A percentile compares a stretch with the other conserved stretches of the same genome.
Conservation (phyloP, 1,140 invertebrate genomes). For the Drosophila seguyi region DNA sequence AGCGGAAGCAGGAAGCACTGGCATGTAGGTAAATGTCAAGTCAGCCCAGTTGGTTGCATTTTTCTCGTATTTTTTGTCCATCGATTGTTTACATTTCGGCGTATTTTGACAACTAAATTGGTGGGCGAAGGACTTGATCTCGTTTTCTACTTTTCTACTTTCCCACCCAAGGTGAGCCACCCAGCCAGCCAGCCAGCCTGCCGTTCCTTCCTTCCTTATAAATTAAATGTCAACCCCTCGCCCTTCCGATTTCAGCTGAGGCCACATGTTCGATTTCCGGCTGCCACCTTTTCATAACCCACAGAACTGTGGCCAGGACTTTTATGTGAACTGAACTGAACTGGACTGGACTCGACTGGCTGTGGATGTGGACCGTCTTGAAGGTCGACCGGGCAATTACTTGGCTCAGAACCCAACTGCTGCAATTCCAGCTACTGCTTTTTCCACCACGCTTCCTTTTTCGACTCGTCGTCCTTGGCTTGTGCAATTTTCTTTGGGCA, state of each 20-base stretch:
- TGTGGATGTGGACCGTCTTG: constrained; percentile 45
- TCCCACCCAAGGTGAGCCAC: constrained; percentile 50
- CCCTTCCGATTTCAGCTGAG: constrained; percentile 65
- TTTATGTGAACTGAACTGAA: constrained; percentile 30
- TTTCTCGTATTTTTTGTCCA: constrained; percentile 47
- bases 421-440: constrained; percentile 54
- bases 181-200: constrained; percentile 13
- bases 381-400: constrained; percentile 76
- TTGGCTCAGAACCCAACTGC: constrained; percentile 53
- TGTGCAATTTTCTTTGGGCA: constrained; percentile 64
- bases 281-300: constrained; percentile 63
- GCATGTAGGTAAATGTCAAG: constrained; percentile 79
- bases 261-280: constrained; percentile 78
- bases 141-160: constrained; percentile 16
- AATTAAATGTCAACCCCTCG: constrained; percentile 69
- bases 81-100: constrained; percentile 77
- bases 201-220: constrained; percentile 61
- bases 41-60: constrained; percentile 54
- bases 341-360: constrained; percentile 6
- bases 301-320: constrained; percentile 68
- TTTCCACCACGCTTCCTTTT: constrained; percentile 25
- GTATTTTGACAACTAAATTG: constrained; percentile 81
- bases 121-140: constrained; percentile 39
- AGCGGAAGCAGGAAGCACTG: constrained; percentile 72
- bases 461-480: constrained; percentile 71